Base-by-base conservation (phyloP, 2,797 vertebrate species). In the Todus mexicanus region DNA sequence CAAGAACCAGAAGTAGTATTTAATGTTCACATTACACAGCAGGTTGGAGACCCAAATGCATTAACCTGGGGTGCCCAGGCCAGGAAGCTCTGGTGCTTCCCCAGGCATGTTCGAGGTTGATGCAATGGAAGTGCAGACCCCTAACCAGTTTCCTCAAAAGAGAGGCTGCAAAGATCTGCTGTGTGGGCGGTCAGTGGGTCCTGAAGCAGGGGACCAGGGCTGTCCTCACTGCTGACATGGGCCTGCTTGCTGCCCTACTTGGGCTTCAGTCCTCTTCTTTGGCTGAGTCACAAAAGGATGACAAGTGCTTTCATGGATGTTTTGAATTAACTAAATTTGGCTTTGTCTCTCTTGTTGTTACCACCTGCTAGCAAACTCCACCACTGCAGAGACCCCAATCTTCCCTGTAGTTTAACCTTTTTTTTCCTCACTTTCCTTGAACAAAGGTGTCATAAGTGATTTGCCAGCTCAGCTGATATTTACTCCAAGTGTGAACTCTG, bases 401-500 rank as follows among this genome's bases (percentile, higher is more conserved):
- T 89, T 92, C 74, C 80, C 66, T 83, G 38, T 59, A 94, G 74
- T 91, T 86, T 33, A 84, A 91, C 68, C 35, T 77, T 95, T 85
- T 35, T 89, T 66, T 71, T 25, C 1, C 37, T 0, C 0, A 0
- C 37, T 87, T 92, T 78, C 79, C 75, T 84, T 4, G 2, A 89
- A 93, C 66, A 89, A 92, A 89, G 76, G 91, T 94, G 86, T 94
- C 91, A 53, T 82, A 87, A 92, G 77, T 70, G 91, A 89, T 96
- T 94, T 96, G 90, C 80, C 84, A 94, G 84, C 61, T 84, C 38
- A 4, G 76, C 90, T 65, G 84, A 91, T 92, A 84, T 92, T 94
- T 89, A 56, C 26, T 83, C 74, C 74, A 84, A 92, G 75, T 63
- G 47, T 59, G 50, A 89, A 86, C 82, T 69, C 37, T 73, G 54